Percentiles rank a stretch among this genome's conserved stretches.
Conservation (phyloP, 2,888 invertebrate species). For the Deilephila elpenor region DNA sequence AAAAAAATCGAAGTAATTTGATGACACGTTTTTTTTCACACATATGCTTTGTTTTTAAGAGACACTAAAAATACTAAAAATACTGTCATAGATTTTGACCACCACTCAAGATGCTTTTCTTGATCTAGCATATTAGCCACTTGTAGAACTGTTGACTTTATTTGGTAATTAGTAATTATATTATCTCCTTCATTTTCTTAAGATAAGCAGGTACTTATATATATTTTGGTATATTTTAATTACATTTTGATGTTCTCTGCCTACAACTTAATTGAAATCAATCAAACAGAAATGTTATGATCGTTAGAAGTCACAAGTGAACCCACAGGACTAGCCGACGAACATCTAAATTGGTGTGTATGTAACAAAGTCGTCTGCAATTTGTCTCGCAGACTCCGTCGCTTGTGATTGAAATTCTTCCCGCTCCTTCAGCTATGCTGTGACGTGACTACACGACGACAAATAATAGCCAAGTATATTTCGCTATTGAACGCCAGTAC, state of each 20-base stretch:
- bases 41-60: too few species aligned
- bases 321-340: conserved; percentile 31
- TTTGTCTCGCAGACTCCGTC: conserved; percentile 61
- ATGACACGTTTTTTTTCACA: neutral
- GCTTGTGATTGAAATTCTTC: conserved; percentile 67
- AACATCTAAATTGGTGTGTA: conserved; percentile 43
- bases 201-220: too few species aligned
- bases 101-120: too few species aligned
- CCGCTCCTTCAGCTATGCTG: conserved; percentile 54
- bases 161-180: too few species aligned
- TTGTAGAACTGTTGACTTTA: too few species aligned
- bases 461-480: conserved; percentile 36
- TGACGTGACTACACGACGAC: conserved; percentile 50
- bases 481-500: conserved; percentile 38
- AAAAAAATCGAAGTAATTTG: neutral
- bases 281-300: neutral
- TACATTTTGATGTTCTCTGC: neutral
- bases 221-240: too few species aligned
- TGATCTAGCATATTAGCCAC: too few species aligned
- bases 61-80: too few species aligned
- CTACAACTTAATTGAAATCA: neutral
- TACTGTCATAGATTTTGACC: too few species aligned
- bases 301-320: neutral
- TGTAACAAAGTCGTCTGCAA: conserved; percentile 63
- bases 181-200: too few species aligned